Evolutionary conservation across 2,797 vertebrate species (phyloP), one percentile per base, ranked within the genome.

Genomic region (Tiaroga cobitis): DNA sequence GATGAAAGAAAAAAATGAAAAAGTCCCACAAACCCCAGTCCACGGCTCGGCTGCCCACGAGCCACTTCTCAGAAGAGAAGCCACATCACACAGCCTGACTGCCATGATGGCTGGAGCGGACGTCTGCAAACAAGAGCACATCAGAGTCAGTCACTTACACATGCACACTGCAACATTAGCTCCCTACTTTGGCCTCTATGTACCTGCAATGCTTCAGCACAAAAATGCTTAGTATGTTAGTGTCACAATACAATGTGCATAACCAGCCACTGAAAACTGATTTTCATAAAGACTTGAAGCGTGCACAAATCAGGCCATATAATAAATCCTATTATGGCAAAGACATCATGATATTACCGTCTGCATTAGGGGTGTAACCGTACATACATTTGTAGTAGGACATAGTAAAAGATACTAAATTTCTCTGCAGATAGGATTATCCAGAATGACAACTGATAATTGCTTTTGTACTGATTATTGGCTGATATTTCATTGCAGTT

Each of bases 71-170:
- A 99, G 98, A 95, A 99, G 98, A 97, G 98, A 99, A 96, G 98
- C 98, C 97, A 99, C 98, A 97, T 99, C 98, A 96, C 97, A 99
- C 95, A 99, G 98, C 98, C 98, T 99, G 97, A 99, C 97, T 97
- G 98, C 98, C 98, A 99, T 99, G 97, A 80, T 11, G 41, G 76
- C 74, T 61, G 83, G 83, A 84, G 83, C 41, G 76, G 39, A 80
- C 11, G 43, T 80, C 78, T 80, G 78, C 78, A 80, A 80, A 98
- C 78, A 68, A 80, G 43, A 80, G 41, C n/a, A 80, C 39, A 80
- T 80, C 32, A 77, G 74, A 61, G 76, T 61, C 65, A 85, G 54
- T 68, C 82, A 84, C 61, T 9, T 37, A 54, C 80, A 69, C 80
- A 41, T 10, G 19, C 32, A 80, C 43, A 37, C 39, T 26, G 19